Evolutionary conservation across 2,888 invertebrate genomes (phyloP), one percentile per base, ranked within the genome.

Genomic region (Piscicola geometra): DNA sequence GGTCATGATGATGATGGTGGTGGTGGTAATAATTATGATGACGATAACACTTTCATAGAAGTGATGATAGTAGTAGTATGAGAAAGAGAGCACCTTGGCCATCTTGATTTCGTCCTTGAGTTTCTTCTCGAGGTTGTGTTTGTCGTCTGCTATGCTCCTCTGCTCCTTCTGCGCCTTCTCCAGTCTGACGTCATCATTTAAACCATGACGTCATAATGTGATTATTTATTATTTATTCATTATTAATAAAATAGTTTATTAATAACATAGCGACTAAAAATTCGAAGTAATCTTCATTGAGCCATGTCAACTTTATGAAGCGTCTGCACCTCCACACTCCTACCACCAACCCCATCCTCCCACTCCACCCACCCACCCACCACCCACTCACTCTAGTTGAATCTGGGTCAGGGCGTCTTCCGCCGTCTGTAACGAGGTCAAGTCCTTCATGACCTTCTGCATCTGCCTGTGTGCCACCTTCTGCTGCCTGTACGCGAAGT

Each of bases 401-500:
- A 96, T 89, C 83, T 92, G 91, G 82, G 91, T 90, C 52, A 96
- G 87, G 12, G 92, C 92, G 82, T 92, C 89, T 86, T 96, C 95
- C 0, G 95, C 95, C 82, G 91, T 91, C 78, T 85, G 85, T 76
- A 84, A 81, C 3, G 81, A 80, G 71, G 86, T 84, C 75, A 85
- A 80, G 76, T 85, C 85, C 68, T 91, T 90, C 84, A 94, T 91
- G 94, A 99, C 95, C 78, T 93, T 90, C 78, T 82, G 80, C 71
- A 98, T 88, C 84, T 97, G 92, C 78, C 89, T 88, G 81, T 93
- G 91, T 52, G 93, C 93, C 82, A 90, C 91, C 83, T 93, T 92
- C 83, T 94, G 93, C 81, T 95, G 94, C 76, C 92, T 90, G 85
- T 93, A 90, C 36, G 93, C 94, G 85, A 93, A 93, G 93, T 93